Conservation (phyloP, 2,113 vertebrate species). For the Rallus limicola region DNA sequence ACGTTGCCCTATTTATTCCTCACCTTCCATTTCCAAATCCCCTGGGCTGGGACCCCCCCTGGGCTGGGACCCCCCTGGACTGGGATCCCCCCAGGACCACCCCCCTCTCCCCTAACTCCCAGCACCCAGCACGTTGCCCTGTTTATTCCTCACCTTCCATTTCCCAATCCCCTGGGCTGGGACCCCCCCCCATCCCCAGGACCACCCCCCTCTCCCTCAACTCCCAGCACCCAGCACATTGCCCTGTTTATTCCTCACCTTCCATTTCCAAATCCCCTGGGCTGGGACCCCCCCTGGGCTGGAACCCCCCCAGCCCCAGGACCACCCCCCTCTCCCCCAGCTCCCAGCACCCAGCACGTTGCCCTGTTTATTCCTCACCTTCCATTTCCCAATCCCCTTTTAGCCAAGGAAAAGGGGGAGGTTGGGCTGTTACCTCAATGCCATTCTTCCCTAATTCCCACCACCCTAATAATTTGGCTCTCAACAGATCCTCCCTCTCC, state of each 20-base stretch:
- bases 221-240: not conserved
- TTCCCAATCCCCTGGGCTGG: too few species aligned
- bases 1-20: not conserved
- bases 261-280: not conserved
- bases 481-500: slow-evolving; percentile 23
- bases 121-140: not conserved
- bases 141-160: not conserved
- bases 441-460: slow-evolving; percentile 37
- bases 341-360: not conserved
- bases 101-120: not conserved
- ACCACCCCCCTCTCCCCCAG: too few species aligned
- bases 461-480: slow-evolving; percentile 27
- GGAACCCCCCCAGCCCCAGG: not conserved
- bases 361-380: not conserved
- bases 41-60: too few species aligned
- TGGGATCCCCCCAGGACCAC: not conserved
- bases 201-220: too few species aligned
- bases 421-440: slow-evolving; percentile 7
- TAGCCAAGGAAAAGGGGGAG: not conserved
- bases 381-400: not conserved
- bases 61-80: not conserved
- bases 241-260: not conserved
- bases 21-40: not conserved
- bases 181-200: too few species aligned
- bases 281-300: too few species aligned